Evolutionary conservation across 2,797 vertebrate genomes (phyloP).

Genomic region (Caiman crocodilus): DNA sequence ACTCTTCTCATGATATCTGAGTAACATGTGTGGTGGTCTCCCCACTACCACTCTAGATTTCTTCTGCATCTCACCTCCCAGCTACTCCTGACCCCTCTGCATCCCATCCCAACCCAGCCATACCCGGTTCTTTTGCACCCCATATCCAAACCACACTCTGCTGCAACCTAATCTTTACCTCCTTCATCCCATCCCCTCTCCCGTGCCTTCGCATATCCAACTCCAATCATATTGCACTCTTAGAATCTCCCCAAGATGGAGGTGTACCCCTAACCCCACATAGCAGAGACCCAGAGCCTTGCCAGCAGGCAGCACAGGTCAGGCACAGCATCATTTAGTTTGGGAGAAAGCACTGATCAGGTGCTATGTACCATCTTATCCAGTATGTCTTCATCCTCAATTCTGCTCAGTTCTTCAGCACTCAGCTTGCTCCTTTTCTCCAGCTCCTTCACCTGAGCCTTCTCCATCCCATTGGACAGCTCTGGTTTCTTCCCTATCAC

Average conservation of each 20-base stretch:
- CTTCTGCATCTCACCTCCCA: no score
- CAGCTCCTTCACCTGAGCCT: conserved; percentile 71
- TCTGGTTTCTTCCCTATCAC: conserved; percentile 64
- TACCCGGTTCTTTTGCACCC: no score
- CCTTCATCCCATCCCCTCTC: no score
- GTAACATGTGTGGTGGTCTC: no score
- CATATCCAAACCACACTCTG: background rate
- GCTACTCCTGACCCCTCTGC: no score
- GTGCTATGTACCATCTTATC: conserved; percentile 92
- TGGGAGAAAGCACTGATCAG: background rate
- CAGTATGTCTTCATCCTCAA: conserved; percentile 93
- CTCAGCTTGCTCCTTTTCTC: conserved; percentile 83
- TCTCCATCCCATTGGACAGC: conserved; percentile 83
- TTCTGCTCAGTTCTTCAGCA: conserved; percentile 86
- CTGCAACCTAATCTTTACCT: background rate
- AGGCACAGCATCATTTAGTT: no score
- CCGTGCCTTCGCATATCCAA: background rate
- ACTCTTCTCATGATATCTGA: no score
- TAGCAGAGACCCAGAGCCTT: background rate
- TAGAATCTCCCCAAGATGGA: background rate
- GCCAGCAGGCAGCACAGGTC: background rate
- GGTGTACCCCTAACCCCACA: no score
- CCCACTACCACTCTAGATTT: no score
- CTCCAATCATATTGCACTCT: background rate
- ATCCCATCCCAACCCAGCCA: no score